Evolutionary conservation across 2,888 invertebrate genomes (phyloP).

Genomic region (Drosophila birchii): DNA sequence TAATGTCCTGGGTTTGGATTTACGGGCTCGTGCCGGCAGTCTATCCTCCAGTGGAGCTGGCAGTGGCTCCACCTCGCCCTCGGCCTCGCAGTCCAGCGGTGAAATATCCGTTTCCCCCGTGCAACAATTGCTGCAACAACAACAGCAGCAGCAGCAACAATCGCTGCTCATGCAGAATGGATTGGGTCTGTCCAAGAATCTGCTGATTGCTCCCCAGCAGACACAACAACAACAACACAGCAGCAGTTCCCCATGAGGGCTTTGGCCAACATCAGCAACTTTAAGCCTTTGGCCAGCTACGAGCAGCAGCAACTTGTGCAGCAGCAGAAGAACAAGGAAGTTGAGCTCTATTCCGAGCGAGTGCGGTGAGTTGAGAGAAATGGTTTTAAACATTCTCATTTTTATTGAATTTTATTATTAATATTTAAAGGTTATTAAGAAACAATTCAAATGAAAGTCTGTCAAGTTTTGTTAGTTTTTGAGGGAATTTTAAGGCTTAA

Average conservation of each 20-base stretch:
- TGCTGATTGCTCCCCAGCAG: conserved; percentile 41
- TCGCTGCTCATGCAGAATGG: conserved; percentile 45
- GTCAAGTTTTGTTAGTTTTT: background rate
- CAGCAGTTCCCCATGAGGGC: conserved; percentile 51
- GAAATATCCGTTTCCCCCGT: conserved; percentile 86
- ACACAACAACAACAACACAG: conserved; percentile 59
- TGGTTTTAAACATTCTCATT: too few species aligned
- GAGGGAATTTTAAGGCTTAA: background rate
- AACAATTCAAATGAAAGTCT: background rate
- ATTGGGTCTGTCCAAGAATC: conserved; percentile 62
- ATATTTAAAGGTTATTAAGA: background rate
- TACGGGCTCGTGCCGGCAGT: conserved; percentile 90
- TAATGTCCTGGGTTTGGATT: conserved; percentile 82
- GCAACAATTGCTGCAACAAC: conserved; percentile 65
- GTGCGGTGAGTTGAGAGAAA: conserved; percentile 88
- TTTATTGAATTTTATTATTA: background rate
- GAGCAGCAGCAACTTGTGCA: conserved; percentile 83
- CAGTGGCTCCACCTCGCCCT: conserved; percentile 92
- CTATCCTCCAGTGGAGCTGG: conserved; percentile 91
- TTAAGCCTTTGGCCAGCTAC: conserved; percentile 75
- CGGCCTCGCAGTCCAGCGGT: conserved; percentile 90
- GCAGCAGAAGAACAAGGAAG: conserved; percentile 89
- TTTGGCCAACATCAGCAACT: conserved; percentile 70
- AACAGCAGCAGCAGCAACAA: conserved; percentile 56
- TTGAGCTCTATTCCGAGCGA: conserved; percentile 91